Base-by-base conservation (phyloP, 2,113 vertebrate species). In the Xenopus laevis region DNA sequence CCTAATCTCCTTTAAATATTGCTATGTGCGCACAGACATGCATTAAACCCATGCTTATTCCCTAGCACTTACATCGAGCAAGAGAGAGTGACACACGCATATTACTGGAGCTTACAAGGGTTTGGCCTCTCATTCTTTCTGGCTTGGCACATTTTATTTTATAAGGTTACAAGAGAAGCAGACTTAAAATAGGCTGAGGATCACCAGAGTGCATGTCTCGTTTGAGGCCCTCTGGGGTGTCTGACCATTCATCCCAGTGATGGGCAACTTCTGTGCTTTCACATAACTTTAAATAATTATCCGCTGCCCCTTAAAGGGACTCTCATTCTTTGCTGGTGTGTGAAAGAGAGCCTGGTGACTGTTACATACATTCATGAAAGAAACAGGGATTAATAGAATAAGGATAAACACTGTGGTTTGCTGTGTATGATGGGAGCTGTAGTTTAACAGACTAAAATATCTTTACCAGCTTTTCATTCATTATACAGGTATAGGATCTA, bases 61-160 rank as follows among this genome's bases (percentile, higher is more conserved):
- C 2, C 33, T 40, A 1, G 33, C 6, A 4, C 33, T 40, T 40
- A 40, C 33, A 27, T 1, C 23, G 23, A 27, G 23, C 23, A 40
- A 5, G 33, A 40, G 8, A 40, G 33, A 40, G 33, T 50, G 72
- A 57, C 55, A 74, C 53, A 10, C 63, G 33, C 16, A 74, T 15
- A 23, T 4, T 57, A 21, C 58, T 46, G 21, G 18, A 44, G 57
- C 16, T 44, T 40, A 46, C 8, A 46, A 17, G 40, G 33, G 40
- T 40, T 21, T 8, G 63, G 33, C 63, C 44, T 30, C 40, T 55
- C 52, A 60, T 66, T 74, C 59, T 65, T 45, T 67, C 12, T 74
- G 55, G 20, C 21, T 15, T 60, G 64, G 44, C 72, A 47, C 18
- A 55, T 58, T 27, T 74, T 40, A 45, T 47, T 21, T 70, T 18